Evolutionary conservation across 2,113 vertebrate species (phyloP).

Genomic region (Strix aluco): DNA sequence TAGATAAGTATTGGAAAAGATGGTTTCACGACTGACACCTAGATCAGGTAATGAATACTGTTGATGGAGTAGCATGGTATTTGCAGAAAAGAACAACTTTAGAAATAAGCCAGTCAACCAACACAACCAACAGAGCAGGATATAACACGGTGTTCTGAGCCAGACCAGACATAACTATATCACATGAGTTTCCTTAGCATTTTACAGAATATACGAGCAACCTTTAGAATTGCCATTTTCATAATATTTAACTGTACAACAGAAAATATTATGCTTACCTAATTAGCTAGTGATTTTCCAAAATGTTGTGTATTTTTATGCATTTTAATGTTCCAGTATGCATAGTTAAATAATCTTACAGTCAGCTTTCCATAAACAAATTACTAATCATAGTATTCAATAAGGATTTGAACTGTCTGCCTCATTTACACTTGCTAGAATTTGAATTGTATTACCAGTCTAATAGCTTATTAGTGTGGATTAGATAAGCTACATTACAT

Average conservation of each 20-base stretch:
- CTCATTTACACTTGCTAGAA: constrained; percentile 27
- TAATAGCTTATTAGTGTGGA: constrained; percentile 43
- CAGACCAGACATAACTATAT: background rate
- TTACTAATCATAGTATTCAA: background rate
- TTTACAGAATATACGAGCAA: background rate
- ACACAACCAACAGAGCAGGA: background rate
- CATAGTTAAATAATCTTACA: background rate
- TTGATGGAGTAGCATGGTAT: background rate
- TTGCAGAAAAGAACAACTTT: background rate
- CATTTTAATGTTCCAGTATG: background rate
- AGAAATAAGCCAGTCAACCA: background rate
- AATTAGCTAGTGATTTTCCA: background rate
- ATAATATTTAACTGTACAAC: background rate
- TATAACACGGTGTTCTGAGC: background rate
- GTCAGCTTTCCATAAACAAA: background rate
- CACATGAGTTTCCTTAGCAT: background rate
- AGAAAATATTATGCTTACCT: background rate
- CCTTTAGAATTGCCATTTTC: background rate
- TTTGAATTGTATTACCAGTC: constrained; percentile 47
- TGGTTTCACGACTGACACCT: background rate
- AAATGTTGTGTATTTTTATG: background rate
- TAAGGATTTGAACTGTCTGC: background rate
- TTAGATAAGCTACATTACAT: constrained; percentile 49
- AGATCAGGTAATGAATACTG: background rate
- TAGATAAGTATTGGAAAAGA: background rate